Evolutionary conservation across 2,113 vertebrate genomes (phyloP), one percentile per base, ranked within the genome.

Genomic region (Vicugna pacos): DNA sequence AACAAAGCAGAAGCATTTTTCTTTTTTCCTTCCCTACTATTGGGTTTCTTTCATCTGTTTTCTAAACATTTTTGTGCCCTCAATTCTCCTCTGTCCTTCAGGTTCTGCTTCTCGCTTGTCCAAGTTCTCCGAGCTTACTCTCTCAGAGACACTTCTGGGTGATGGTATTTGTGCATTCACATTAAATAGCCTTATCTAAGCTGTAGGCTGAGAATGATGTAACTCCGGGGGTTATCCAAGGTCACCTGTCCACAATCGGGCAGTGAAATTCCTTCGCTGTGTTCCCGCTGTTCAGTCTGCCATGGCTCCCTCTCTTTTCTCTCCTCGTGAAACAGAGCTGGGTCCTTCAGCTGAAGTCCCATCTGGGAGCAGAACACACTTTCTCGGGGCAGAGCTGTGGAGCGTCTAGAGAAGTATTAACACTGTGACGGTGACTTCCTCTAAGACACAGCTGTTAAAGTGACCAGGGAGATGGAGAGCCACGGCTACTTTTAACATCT

Each of bases 31-130:
- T 46, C 24, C 42, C 15, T 42, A 20, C 7, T 48, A 8, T 30
- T 93, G 46, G 46, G 10, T 30, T 93, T 19, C 35, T 95, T 95
- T 80, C 24, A 86, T 24, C 58, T 70, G 26, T 54, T 87, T 86
- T 80, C 54, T 85, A 82, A 88, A 81, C 16, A 42, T 22, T 69
- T 80, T 56, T 50, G 26, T n/a, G 11, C 35, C 56, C 32, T 56
- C 56, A 54, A 1, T 70, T 87, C 52, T 95, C 28, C 26, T 70
- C 54, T 90, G 10, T 32, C 50, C 42, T 70, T 56, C 28, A 42
- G 24, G 7, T 20, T 90, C 30, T 32, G 13, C n/a, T 85, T 80
- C n/a, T 46, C 19, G 24, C 30, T 30, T 11, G 14, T 28, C 46
- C 42, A 38, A 75, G 64, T 46, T 38, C 9, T 70, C 54, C 2